phyloP scores from a whole-genome alignment of 1,140 invertebrate species.

The Meteorus sp. region DNA sequence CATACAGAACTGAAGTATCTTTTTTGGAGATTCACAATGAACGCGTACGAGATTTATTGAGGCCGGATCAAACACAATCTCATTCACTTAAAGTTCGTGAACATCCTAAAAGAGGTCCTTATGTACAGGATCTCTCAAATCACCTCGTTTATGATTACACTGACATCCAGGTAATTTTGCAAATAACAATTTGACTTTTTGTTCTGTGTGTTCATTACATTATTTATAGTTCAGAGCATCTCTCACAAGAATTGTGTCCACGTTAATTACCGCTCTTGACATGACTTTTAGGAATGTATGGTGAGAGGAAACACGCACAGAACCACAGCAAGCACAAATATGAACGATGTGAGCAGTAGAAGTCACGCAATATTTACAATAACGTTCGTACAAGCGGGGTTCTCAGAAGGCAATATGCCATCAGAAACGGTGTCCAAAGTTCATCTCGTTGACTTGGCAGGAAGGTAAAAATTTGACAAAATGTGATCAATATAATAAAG shows the following conservation, averaged over 20 bases:
- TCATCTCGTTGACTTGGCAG: constrained; percentile 85
- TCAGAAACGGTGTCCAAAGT: constrained; percentile 88
- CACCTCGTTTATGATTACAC: constrained; percentile 85
- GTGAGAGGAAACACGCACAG: constrained; percentile 76
- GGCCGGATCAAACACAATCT: constrained; percentile 66
- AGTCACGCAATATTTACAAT: constrained; percentile 97
- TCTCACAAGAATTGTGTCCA: constrained; percentile 11
- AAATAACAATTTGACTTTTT: constrained; percentile 1
- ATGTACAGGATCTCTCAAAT: constrained; percentile 87
- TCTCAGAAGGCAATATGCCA: constrained; percentile 78
- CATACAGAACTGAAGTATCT: constrained; percentile 80
- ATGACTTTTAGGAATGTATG: constrained; percentile 69
- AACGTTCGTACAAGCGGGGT: constrained; percentile 83
- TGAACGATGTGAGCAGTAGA: constrained; percentile 86
- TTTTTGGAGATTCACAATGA: constrained; percentile 94
- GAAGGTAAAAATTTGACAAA: constrained; percentile 63
- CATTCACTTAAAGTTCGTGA: constrained; percentile 85
- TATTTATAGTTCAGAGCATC: neutral
- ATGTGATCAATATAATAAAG: neutral
- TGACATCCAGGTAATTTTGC: constrained; percentile 71
- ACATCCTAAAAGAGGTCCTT: constrained; percentile 89
- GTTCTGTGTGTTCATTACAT: neutral
- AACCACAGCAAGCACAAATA: constrained; percentile 81
- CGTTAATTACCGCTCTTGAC: constrained; percentile 17
- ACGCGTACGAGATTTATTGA: constrained; percentile 82